phyloP scores from a whole-genome alignment of 2,888 invertebrate genomes.

The Enoplolaimus lenunculus region DNA sequence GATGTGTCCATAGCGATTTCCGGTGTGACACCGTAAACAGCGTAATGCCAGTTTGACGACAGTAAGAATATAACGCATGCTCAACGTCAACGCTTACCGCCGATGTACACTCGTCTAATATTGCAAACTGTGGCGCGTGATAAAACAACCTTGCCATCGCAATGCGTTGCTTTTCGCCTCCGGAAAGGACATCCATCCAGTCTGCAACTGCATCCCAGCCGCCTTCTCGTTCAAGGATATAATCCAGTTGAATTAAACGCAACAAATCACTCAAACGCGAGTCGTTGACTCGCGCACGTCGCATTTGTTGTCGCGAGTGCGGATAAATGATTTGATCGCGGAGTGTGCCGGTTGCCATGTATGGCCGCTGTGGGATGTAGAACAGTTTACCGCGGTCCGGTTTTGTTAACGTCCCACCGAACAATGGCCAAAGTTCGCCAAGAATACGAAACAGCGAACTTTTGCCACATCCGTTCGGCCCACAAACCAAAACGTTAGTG shows the following conservation, averaged over 20 bases:
- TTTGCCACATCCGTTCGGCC: constrained; percentile 48
- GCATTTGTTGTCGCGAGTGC: constrained; percentile 61
- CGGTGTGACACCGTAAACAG: constrained; percentile 93
- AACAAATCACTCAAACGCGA: constrained; percentile 60
- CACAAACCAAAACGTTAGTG: constrained; percentile 52
- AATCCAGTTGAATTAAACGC: constrained; percentile 61
- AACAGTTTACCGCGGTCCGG: constrained; percentile 41
- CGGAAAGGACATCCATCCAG: constrained; percentile 95
- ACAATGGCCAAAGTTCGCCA: constrained; percentile 47
- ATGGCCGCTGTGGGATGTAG: constrained; percentile 53
- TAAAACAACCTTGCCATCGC: constrained; percentile 53
- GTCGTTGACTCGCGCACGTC: constrained; percentile 53
- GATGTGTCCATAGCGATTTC: constrained; percentile 89
- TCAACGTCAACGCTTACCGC: constrained; percentile 97
- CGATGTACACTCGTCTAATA: constrained; percentile 94
- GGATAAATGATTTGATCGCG: constrained; percentile 95
- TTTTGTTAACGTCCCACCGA: constrained; percentile 41
- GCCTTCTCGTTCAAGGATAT: constrained; percentile 68
- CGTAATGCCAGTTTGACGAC: constrained; percentile 60
- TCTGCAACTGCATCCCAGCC: constrained; percentile 54
- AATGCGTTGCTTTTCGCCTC: constrained; percentile 93
- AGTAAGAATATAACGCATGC: constrained; percentile 88
- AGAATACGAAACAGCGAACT: constrained; percentile 46
- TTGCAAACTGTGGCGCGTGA: constrained; percentile 76
- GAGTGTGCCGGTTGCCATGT: constrained; percentile 85